Conservation (phyloP, 1,140 invertebrate genomes). For the Caenorhabditis inopinata region DNA sequence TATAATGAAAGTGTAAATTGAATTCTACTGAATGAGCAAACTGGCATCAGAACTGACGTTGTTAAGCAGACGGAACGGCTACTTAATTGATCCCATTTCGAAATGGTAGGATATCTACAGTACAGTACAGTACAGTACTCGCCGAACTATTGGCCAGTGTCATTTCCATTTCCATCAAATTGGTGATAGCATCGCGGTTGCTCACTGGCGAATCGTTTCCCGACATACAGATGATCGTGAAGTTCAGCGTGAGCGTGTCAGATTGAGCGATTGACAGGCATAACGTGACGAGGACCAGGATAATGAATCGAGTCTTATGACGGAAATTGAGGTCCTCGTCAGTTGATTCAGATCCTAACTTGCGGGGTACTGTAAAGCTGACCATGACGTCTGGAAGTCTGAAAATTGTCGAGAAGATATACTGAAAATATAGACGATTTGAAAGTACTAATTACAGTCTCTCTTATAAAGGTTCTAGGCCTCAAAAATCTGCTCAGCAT, state of each 20-base stretch:
- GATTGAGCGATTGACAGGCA: constrained; percentile 38
- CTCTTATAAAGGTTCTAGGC: too few relatives aligned
- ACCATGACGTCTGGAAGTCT: not conserved
- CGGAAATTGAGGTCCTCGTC: constrained; percentile 17
- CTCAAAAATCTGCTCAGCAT: too few relatives aligned
- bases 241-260: constrained; percentile 40
- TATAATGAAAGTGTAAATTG: too few relatives aligned
- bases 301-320: constrained; percentile 38
- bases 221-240: constrained; percentile 43
- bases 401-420: too few relatives aligned
- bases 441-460: too few relatives aligned
- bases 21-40: too few relatives aligned
- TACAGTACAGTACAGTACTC: not conserved
- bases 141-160: not conserved
- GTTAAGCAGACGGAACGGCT: too few relatives aligned
- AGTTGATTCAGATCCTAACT: not conserved
- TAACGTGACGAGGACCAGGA: constrained; percentile 32
- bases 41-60: too few relatives aligned
- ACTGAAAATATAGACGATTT: too few relatives aligned
- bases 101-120: too few relatives aligned
- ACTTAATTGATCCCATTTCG: too few relatives aligned
- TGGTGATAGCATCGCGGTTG: not conserved
- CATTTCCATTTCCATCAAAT: constrained; percentile 13
- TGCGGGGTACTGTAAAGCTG: not conserved
- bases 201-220: not conserved